phyloP scores from a whole-genome alignment of 2,888 invertebrate genomes.

The Hydrotaea diabolus region DNA sequence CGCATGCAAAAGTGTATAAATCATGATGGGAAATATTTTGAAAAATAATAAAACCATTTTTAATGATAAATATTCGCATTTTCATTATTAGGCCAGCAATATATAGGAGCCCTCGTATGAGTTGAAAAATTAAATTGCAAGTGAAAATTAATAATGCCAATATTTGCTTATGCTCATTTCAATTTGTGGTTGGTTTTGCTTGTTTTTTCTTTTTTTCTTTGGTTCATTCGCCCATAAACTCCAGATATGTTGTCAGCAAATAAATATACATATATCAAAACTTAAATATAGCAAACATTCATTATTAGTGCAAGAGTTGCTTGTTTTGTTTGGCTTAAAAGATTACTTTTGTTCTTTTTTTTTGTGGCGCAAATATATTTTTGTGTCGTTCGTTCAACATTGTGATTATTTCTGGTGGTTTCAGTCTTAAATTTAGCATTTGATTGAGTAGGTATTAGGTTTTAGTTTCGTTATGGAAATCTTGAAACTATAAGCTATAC shows the following conservation, averaged over 20 bases:
- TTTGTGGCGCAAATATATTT: background rate
- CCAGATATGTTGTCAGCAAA: background rate
- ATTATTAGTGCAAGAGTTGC: background rate
- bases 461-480: conserved; percentile 8
- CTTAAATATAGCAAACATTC: background rate
- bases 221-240: too few relatives aligned
- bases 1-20: too few relatives aligned
- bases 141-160: too few relatives aligned
- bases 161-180: too few relatives aligned
- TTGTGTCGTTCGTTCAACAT: background rate
- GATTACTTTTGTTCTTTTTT: background rate
- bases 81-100: too few relatives aligned
- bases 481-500: background rate
- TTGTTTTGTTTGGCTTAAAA: background rate
- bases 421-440: conserved; percentile 43
- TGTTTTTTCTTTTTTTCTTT: background rate
- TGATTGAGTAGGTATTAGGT: background rate
- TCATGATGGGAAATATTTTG: too few relatives aligned
- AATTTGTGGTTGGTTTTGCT: background rate
- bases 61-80: too few relatives aligned
- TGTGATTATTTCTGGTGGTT: conserved; percentile 28
- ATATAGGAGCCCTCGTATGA: too few relatives aligned
- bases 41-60: too few relatives aligned
- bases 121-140: too few relatives aligned
- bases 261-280: background rate